Evolutionary conservation across 2,113 vertebrate genomes (phyloP), one percentile per base, ranked within the genome.

Genomic region (Piaya cayana): DNA sequence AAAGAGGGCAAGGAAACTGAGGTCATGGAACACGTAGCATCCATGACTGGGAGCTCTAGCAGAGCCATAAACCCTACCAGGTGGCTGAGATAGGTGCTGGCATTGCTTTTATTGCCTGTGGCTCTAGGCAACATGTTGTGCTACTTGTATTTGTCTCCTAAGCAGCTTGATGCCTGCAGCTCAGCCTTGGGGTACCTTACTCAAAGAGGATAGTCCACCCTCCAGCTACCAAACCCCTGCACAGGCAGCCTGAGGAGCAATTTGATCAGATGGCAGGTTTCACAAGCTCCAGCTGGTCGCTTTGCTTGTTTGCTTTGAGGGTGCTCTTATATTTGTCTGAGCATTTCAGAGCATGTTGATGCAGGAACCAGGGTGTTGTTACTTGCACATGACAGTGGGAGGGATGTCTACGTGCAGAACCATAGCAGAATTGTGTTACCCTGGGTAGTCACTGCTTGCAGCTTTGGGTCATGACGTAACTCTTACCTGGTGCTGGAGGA

Each of bases 241-340:
- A 3, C 25, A 30, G 72, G 25, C 1, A 0, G 30, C 69, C 52
- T 7, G 50, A 63, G 80, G 37, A 81, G 37, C 3, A 4, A 77
- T 90, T 45, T 25, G 71, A 77, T 93, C 71, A 43, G 55, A 67
- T 5, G 50, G n/a, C 21, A 19, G 68, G 68, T 86, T 93, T 86
- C 13, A 4, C 64, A 90, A 83, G 72, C 26, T 67, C 55, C 52
- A 42, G 62, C 43, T 63, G 43, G 49, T 26, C 34, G 58, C 81
- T 92, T 75, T 68, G 52, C 76, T 92, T 84, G 43, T 76, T 85
- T 91, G 81, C 90, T 94, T 70, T 59, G 81, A 82, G 39, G 20
- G 27, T 53, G 82, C 56, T 75, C 82, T 82, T 20, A 1, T 39
- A 91, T 84, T 74, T 2, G 0, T 90, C 56, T 90, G 34, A 9